These are phyloP conservation scores for Thecophora atra DNA, from an alignment of 2,888 invertebrate species.

Conservation along the genomic window DNA sequence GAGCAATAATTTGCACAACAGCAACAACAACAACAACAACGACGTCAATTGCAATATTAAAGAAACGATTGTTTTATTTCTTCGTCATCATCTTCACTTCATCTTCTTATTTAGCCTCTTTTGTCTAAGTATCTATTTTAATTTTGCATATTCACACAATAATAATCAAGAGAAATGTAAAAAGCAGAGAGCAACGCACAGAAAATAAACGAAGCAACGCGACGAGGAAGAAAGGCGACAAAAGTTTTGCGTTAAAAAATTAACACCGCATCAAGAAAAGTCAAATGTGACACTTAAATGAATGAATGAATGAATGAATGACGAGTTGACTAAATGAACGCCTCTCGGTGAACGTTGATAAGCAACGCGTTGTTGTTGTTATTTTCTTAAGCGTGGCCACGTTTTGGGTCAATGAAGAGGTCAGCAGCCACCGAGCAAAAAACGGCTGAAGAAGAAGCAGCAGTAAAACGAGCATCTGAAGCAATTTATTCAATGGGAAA, in stretches of 20 bases:
- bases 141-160: not conserved
- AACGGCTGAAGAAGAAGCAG: not conserved
- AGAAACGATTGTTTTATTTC: too few relatives aligned
- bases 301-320: too few relatives aligned
- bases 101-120: not conserved
- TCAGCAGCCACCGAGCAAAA: too few relatives aligned
- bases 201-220: not conserved
- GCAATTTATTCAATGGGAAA: not conserved
- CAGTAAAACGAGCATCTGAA: not conserved
- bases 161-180: not conserved
- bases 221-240: too few relatives aligned
- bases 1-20: not conserved
- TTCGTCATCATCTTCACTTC: not conserved
- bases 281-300: not conserved
- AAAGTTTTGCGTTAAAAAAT: constrained; percentile 3
- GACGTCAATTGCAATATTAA: not conserved
- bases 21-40: not conserved
- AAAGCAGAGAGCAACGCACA: not conserved
- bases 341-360: not conserved
- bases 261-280: constrained; percentile 1
- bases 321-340: too few relatives aligned
- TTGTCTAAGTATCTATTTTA: not conserved
- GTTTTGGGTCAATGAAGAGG: too few relatives aligned
- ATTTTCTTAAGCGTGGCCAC: too few relatives aligned
- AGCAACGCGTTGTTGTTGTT: not conserved